Evolutionary conservation across 2,888 invertebrate genomes (phyloP), one percentile per base, ranked within the genome.

Genomic region (Gymnoscelis rufifasciata): DNA sequence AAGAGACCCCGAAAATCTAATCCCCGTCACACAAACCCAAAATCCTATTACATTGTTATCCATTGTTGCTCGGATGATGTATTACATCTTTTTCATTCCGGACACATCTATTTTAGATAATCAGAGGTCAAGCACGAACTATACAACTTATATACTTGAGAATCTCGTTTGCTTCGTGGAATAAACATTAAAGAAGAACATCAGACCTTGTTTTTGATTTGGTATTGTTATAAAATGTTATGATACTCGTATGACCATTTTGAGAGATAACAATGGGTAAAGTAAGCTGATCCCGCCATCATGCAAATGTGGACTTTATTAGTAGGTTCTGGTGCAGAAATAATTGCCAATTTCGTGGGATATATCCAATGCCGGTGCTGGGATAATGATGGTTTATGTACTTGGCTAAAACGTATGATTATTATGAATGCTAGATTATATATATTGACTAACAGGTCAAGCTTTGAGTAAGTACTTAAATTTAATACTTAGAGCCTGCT

Each of bases 1-100:
- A 19, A 35, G n/a, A 19, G 19, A 5, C 19, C 7, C 19, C 15
- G 7, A 28, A 31, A 33, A 29, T 28, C 7, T 24, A 35, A 35
- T 43, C 35, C 7, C 28, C 46, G 48, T 47, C 44, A 50, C 30
- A 63, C 56, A 54, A 57, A 51, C 59, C 56, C 57, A 57, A 51
- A 63, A 57, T 64, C 59, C 64, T 47, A 64, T 60, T 52, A 55
- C 64, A 62, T 64, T 63, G 56, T 62, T 53, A 59, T 61, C 62
- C 57, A 70, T 76, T 75, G 70, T 74, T 68, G 60, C 65, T 61
- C 52, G 61, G 56, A 66, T 75, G 67, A 77, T 75, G 51, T 68
- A 74, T 73, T 69, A 57, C 48, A 54, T 64, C 47, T 65, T 68
- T 57, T 67, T 61, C 64, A 51, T 47, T 54, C 52, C 41, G 15